These are phyloP conservation scores for Mimas tiliae DNA, from an alignment of 2,888 invertebrate species.

Conservation along the genomic window DNA sequence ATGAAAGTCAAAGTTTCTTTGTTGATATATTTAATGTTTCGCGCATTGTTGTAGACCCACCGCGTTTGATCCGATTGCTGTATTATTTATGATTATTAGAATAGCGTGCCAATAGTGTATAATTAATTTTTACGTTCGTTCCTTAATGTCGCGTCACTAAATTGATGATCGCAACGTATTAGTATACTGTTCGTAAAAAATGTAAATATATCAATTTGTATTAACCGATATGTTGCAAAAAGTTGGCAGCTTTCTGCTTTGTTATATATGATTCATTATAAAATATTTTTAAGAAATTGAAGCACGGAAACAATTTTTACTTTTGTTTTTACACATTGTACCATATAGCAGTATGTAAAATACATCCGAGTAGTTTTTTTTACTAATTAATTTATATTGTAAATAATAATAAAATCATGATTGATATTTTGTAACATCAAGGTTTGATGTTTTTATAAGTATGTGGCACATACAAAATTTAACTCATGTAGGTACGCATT, in stretches of 20 bases:
- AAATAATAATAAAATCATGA: too few species aligned
- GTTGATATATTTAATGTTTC: conserved; percentile 85
- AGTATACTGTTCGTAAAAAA: conserved; percentile 33
- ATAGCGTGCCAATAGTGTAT: conserved; percentile 77
- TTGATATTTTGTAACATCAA: too few species aligned
- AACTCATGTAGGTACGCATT: neutral
- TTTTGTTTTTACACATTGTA: too few species aligned
- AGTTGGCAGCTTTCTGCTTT: neutral
- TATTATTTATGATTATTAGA: conserved; percentile 83
- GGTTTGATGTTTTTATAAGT: neutral
- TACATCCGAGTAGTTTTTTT: too few species aligned
- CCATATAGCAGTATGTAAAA: too few species aligned
- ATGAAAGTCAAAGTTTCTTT: conserved; percentile 83
- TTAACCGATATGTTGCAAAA: neutral
- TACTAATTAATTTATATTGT: too few species aligned
- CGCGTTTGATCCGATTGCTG: conserved; percentile 81
- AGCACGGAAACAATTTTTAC: too few species aligned
- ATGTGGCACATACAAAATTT: neutral
- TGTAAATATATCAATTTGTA: conserved; percentile 14
- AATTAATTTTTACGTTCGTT: conserved; percentile 81
- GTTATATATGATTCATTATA: neutral
- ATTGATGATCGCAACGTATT: conserved; percentile 63
- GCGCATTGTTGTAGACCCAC: conserved; percentile 82
- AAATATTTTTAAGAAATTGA: neutral
- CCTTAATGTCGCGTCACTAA: conserved; percentile 68